Conservation (phyloP, 2,888 invertebrate genomes). For the Dicranocentrus wangi region DNA sequence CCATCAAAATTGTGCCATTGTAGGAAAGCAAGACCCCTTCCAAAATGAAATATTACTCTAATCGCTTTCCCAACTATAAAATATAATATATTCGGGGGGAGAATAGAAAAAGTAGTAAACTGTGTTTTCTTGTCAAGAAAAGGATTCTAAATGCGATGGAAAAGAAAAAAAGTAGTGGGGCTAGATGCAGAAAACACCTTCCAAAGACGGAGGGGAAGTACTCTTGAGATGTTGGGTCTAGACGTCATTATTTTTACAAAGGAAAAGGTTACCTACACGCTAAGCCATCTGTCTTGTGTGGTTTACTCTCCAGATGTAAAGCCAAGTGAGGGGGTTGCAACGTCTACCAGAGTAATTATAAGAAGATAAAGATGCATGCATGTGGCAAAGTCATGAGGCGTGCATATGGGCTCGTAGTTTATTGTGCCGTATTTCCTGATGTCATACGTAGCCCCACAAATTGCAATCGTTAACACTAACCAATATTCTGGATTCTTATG, state of each 20-base stretch:
- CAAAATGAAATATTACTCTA: constrained; percentile 47
- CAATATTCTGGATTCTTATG: no score
- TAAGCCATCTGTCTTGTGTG: background rate
- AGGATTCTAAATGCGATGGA: background rate
- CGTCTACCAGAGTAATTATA: no score
- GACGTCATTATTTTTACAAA: background rate
- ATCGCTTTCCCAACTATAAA: constrained; percentile 37
- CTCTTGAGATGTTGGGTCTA: background rate
- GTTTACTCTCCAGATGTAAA: background rate
- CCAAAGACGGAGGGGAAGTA: background rate
- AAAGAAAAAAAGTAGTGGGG: background rate
- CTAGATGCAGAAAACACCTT: no score
- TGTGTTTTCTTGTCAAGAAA: background rate
- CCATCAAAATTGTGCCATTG: no score
- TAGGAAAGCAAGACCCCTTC: background rate
- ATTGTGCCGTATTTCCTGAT: no score
- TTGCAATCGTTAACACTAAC: no score
- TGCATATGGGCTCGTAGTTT: no score
- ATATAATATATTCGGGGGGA: background rate
- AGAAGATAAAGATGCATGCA: no score
- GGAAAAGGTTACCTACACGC: background rate
- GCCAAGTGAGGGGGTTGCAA: no score
- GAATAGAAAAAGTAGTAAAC: background rate
- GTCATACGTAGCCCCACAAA: no score
- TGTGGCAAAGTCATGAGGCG: no score